A percentile compares a stretch with the other conserved stretches of the same genome.
These are phyloP conservation scores for Taenaris catops DNA, from an alignment of 2,888 invertebrate species.

Conservation along the genomic window DNA sequence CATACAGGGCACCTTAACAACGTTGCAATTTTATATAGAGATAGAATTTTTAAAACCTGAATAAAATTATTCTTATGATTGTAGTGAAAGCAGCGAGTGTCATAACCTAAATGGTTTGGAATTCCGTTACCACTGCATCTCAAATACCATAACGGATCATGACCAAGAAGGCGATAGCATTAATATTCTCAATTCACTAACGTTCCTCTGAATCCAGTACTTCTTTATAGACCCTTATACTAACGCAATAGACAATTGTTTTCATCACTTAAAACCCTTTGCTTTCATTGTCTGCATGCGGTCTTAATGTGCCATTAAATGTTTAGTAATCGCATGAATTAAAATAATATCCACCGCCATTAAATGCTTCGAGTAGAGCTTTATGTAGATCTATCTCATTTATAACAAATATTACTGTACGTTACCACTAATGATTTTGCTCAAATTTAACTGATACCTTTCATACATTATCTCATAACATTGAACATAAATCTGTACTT, in stretches of 20 bases:
- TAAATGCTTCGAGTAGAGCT: slow-evolving; percentile 25
- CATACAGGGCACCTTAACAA: too few relatives aligned
- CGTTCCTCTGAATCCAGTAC: slow-evolving; percentile 39
- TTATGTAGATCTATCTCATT: slow-evolving; percentile 17
- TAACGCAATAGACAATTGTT: slow-evolving; percentile 28
- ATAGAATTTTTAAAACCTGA: too few relatives aligned
- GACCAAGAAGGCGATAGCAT: slow-evolving; percentile 41
- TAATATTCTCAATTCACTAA: slow-evolving; percentile 46
- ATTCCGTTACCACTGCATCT: slow-evolving; percentile 42
- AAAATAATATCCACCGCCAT: slow-evolving; percentile 24
- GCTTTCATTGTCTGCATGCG: slow-evolving; percentile 34
- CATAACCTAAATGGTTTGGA: slow-evolving; percentile 46
- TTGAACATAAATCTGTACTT: slow-evolving; percentile 2
- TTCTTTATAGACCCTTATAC: slow-evolving; percentile 38
- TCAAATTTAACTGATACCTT: neutral
- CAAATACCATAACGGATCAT: slow-evolving; percentile 48
- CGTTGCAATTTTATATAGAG: too few relatives aligned
- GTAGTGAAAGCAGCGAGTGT: slow-evolving; percentile 45
- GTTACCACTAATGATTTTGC: neutral
- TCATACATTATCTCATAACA: neutral
- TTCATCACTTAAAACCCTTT: slow-evolving; percentile 34
- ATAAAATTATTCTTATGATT: slow-evolving; percentile 47
- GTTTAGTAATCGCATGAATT: slow-evolving; percentile 30
- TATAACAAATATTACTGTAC: slow-evolving; percentile 4
- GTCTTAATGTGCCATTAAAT: slow-evolving; percentile 28